A percentile compares a stretch with the other conserved stretches of the same genome.
These are phyloP conservation scores for Buphagus erythrorhynchus DNA, from an alignment of 2,797 vertebrate species.

Conservation along the genomic window DNA sequence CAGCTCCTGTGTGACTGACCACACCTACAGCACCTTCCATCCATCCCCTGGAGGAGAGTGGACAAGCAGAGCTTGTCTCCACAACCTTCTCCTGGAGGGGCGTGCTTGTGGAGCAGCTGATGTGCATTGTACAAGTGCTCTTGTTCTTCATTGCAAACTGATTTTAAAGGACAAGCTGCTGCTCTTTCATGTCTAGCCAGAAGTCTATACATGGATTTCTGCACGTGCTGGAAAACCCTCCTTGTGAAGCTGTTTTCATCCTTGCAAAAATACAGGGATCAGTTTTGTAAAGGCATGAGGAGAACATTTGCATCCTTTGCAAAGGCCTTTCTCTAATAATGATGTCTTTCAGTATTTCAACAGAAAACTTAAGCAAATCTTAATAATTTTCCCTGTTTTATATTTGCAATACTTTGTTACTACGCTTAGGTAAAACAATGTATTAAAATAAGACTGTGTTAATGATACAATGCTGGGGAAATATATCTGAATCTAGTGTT, in stretches of 20 bases:
- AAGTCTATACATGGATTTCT: slow-evolving; percentile 25
- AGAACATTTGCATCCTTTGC: not conserved
- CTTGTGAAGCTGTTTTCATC: not conserved
- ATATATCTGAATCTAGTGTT: not conserved
- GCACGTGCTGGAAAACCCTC: not conserved
- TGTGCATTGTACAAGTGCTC: not conserved
- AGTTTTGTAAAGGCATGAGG: not conserved
- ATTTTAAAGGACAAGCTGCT: not conserved
- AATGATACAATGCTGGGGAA: not conserved
- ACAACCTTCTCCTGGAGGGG: accelerated
- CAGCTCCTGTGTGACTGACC: not conserved
- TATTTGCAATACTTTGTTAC: not conserved
- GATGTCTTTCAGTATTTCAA: not conserved
- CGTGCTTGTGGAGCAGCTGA: not conserved
- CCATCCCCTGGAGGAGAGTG: not conserved
- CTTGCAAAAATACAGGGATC: not conserved
- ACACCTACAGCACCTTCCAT: not conserved
- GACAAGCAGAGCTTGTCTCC: accelerated
- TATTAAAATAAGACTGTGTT: not conserved
- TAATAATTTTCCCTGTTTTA: not conserved
- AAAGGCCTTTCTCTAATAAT: not conserved
- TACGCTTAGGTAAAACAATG: not conserved
- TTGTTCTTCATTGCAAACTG: not conserved
- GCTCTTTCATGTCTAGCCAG: not conserved
- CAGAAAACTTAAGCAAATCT: not conserved